Conservation (phyloP, 2,888 invertebrate species). For the Synergus japonicus region DNA sequence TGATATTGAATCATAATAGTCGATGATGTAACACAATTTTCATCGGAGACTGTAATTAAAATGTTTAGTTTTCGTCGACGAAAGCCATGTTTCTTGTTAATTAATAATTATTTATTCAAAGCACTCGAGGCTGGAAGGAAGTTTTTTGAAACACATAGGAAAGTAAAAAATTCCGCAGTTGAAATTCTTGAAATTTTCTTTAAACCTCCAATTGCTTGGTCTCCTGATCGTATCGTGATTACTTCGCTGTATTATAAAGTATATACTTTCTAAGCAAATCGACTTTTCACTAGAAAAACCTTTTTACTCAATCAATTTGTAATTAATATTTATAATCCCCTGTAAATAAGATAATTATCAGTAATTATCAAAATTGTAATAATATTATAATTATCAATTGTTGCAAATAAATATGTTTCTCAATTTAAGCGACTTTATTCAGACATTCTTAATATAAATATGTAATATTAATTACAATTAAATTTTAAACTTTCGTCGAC, state of each 20-base stretch:
- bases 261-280: constrained; percentile 9
- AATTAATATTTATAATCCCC: constrained; percentile 27
- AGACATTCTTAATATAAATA: neutral
- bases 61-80: neutral
- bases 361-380: constrained; percentile 30
- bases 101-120: constrained; percentile 19
- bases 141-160: neutral
- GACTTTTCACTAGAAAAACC: constrained; percentile 11
- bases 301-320: constrained; percentile 35
- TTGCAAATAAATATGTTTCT: constrained; percentile 32
- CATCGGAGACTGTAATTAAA: neutral
- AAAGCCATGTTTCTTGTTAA: constrained; percentile 34
- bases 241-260: constrained; percentile 13
- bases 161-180: neutral
- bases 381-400: constrained; percentile 14
- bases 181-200: neutral
- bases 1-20: constrained; percentile 44
- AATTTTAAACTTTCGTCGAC: neutral
- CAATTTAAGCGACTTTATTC: neutral
- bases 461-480: neutral
- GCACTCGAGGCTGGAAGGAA: neutral
- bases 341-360: constrained; percentile 31
- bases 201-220: neutral
- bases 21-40: constrained; percentile 33
- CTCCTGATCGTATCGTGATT: constrained; percentile 9